phyloP scores from a whole-genome alignment of 2,797 vertebrate species.

The Zonotrichia albicollis region DNA sequence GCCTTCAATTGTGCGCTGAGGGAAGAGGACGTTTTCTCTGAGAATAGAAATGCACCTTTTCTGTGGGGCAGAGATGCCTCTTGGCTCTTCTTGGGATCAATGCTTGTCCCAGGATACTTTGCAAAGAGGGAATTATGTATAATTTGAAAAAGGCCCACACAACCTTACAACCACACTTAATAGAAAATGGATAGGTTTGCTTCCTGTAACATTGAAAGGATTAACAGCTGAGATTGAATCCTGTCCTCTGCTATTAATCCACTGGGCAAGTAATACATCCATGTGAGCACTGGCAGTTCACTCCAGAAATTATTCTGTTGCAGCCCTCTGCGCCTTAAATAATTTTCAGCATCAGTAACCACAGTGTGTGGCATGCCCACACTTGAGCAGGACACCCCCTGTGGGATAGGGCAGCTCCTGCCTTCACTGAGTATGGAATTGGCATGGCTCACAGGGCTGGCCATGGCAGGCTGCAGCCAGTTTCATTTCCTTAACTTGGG shows the following conservation, averaged over 20 bases:
- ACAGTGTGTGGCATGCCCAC: fast-evolving
- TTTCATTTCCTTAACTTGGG: background rate
- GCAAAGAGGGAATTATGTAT: background rate
- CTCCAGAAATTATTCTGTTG: background rate
- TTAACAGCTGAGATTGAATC: constrained; percentile 1
- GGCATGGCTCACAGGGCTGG: background rate
- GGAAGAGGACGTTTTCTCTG: background rate
- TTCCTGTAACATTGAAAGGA: constrained; percentile 8
- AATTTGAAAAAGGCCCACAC: background rate
- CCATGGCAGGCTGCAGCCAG: background rate
- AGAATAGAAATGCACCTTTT: background rate
- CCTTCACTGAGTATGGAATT: fast-evolving
- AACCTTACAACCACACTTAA: background rate
- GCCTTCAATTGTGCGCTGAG: background rate
- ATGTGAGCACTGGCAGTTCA: background rate
- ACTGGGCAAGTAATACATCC: background rate
- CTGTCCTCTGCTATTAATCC: background rate
- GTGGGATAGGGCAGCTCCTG: background rate
- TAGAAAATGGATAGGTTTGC: background rate
- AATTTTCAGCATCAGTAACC: background rate
- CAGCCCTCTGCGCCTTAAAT: background rate
- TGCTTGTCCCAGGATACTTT: background rate
- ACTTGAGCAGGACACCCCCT: background rate
- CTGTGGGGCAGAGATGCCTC: fast-evolving
- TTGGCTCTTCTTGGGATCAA: fast-evolving